Evolutionary conservation across 1,140 invertebrate genomes (phyloP).

Genomic region (Cherax quadricarinatus): DNA sequence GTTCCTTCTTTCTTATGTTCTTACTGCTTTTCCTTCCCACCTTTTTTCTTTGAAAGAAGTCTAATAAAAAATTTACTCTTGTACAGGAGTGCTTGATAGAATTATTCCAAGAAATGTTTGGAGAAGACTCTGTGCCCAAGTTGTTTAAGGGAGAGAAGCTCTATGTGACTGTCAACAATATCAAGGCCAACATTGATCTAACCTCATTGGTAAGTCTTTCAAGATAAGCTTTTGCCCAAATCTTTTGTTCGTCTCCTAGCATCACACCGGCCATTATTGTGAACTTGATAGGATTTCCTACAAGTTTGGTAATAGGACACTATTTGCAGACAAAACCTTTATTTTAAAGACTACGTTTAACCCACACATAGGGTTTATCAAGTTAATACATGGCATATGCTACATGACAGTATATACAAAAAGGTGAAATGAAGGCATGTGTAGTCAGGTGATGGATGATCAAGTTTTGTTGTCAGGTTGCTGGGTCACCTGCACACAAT

Average conservation of each 20-base stretch:
- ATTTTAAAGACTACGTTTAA: neutral
- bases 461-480: too few relatives aligned
- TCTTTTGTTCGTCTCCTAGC: neutral
- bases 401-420: too few relatives aligned
- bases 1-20: too few relatives aligned
- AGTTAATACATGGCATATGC: too few relatives aligned
- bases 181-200: constrained; percentile 91
- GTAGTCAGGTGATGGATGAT: too few relatives aligned
- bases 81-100: constrained; percentile 89
- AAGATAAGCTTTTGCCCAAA: neutral
- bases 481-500: too few relatives aligned
- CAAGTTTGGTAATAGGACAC: neutral
- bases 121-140: constrained; percentile 95
- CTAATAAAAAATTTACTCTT: neutral
- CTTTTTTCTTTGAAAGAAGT: too few relatives aligned
- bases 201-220: constrained; percentile 82
- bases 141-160: constrained; percentile 94
- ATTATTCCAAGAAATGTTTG: constrained; percentile 91
- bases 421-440: too few relatives aligned
- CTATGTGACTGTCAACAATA: constrained; percentile 89
- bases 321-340: too few relatives aligned
- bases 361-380: too few relatives aligned
- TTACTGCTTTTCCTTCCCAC: too few relatives aligned
- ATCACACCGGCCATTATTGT: neutral
- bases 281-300: neutral